phyloP scores from a whole-genome alignment of 2,888 invertebrate genomes.

The Keiferia lycopersicella region DNA sequence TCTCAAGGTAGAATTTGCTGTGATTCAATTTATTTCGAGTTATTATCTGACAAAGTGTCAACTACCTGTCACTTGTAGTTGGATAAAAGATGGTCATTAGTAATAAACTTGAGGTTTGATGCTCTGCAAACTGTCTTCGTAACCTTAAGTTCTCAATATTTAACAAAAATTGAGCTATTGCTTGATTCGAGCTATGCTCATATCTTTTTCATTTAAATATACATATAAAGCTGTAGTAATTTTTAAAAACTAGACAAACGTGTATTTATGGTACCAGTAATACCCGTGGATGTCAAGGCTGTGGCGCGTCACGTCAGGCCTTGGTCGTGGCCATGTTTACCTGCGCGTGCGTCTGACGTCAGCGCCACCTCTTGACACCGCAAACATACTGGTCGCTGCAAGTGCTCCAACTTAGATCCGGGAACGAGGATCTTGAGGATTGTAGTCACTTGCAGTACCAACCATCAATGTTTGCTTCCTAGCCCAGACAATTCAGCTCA shows the following conservation, averaged over 20 bases:
- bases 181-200: too few relatives aligned
- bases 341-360: slow-evolving; percentile 6
- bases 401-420: not conserved
- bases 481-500: not conserved
- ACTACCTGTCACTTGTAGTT: too few relatives aligned
- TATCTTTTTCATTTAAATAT: too few relatives aligned
- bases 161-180: too few relatives aligned
- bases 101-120: too few relatives aligned
- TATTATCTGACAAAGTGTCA: not conserved
- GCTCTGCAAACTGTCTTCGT: too few relatives aligned
- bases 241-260: not conserved
- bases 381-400: slow-evolving; percentile 7
- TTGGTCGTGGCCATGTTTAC: slow-evolving; percentile 5
- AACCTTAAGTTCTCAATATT: too few relatives aligned
- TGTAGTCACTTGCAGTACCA: not conserved
- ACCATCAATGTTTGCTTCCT: not conserved
- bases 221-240: too few relatives aligned
- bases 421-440: not conserved
- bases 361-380: slow-evolving; percentile 18
- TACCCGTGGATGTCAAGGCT: slow-evolving; percentile 11
- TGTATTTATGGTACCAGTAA: not conserved
- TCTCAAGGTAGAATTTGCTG: not conserved
- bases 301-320: slow-evolving; percentile 10
- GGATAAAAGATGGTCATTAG: too few relatives aligned
- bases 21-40: not conserved